Evolutionary conservation across 2,888 invertebrate species (phyloP), one percentile per base, ranked within the genome.

Genomic region (Pedicia rivosa): DNA sequence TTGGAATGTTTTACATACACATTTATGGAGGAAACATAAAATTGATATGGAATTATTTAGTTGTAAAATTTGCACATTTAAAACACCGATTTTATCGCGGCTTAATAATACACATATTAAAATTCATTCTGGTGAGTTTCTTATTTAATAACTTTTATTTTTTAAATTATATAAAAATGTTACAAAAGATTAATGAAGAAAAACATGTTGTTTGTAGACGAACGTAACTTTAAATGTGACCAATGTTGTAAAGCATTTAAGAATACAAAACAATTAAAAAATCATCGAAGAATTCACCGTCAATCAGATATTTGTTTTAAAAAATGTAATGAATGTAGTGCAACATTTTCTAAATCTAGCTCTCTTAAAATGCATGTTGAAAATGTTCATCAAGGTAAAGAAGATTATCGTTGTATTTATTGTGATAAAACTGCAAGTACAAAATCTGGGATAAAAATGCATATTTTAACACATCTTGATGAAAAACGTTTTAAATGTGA

Each of bases 21-120:
- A 88, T 53, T 61, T 87, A 32, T 88, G 87, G 87, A 69, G 77
- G 35, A 51, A 62, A 1, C 87, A 88, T 53, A 65, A 68, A 32
- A 67, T 84, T 8, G 84, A 87, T 50, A 71, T 84, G 66, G 88
- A 86, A 50, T 56, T 88, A 30, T 78, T 75, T 35, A 69, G 74
- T 3, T 88, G 87, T 57, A 71, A 75, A 46, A 62, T 74, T 42
- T 86, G 86, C 51, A 70, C 70, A 20, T 82, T 75, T 50, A 80
- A 79, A 56, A 78, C 78, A 1, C 72, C 66, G 42, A 77, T 75
- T 48, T 66, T 70, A 42, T 74, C 77, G 39, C 73, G 78, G 45
- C 62, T 87, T 35, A 66, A 72, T 37, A 79, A 76, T 48, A 69
- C 78, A 16, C 86, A 86, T 50, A 74, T 74, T 56, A 74, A 78